phyloP scores from a whole-genome alignment of 2,113 vertebrate genomes.

The Eurypyga helias region DNA sequence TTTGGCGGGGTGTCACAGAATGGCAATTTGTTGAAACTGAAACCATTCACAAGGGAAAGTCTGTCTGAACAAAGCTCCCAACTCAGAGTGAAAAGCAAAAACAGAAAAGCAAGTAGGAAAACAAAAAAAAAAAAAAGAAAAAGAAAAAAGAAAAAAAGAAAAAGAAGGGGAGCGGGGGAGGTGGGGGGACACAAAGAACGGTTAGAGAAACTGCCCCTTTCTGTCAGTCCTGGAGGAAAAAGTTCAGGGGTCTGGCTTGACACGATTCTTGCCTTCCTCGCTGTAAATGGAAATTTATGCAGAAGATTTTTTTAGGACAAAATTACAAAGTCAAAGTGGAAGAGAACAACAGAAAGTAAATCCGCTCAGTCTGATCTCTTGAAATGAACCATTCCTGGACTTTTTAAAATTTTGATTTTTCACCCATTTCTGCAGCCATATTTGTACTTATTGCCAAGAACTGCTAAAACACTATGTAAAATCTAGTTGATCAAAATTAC shows the following conservation, averaged over 20 bases:
- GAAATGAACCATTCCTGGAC: not conserved
- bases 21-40: slow-evolving; percentile 56
- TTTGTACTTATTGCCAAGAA: not conserved
- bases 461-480: not conserved
- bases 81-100: not conserved
- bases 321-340: not conserved
- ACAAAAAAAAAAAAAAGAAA: not conserved
- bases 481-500: not conserved
- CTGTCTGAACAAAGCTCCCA: slow-evolving; percentile 41
- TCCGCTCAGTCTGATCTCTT: not conserved
- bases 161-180: no score
- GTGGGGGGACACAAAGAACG: not conserved
- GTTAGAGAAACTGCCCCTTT: not conserved
- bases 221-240: not conserved
- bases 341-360: not conserved
- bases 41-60: slow-evolving; percentile 42
- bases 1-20: slow-evolving; percentile 34
- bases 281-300: not conserved
- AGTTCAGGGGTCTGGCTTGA: not conserved
- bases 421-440: not conserved
- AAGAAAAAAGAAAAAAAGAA: not conserved
- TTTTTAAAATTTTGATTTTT: not conserved
- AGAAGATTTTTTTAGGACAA: not conserved
- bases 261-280: not conserved
- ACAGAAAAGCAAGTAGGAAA: not conserved